A percentile compares a stretch with the other conserved stretches of the same genome.
Conservation (phyloP, 1,140 invertebrate genomes). For the Achatina immaculata region DNA sequence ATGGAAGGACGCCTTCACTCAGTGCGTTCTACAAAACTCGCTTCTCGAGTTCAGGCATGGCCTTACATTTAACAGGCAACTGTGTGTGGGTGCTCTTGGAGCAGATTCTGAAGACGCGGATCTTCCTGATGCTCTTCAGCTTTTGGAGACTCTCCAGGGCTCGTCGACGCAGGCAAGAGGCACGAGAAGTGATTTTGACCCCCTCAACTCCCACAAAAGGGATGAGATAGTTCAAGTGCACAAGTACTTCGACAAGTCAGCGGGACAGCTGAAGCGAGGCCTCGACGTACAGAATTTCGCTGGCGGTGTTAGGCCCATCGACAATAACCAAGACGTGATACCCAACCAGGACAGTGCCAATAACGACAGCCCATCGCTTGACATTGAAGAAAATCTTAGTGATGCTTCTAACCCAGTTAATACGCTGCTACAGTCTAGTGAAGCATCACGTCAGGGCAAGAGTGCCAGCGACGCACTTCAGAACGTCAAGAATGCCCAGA, state of each 20-base stretch:
- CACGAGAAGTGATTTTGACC: conserved; percentile 5
- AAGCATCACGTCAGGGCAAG: too few relatives aligned
- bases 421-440: too few relatives aligned
- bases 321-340: neutral
- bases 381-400: too few relatives aligned
- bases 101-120: conserved; percentile 7
- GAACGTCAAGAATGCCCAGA: too few relatives aligned
- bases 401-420: too few relatives aligned
- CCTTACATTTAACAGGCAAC: conserved; percentile 37
- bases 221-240: conserved; percentile 61
- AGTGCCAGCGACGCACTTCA: too few relatives aligned
- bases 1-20: conserved; percentile 57
- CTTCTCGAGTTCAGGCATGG: conserved; percentile 44
- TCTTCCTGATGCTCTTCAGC: too few relatives aligned
- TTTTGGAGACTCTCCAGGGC: neutral
- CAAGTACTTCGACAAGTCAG: conserved; percentile 61
- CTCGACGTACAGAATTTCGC: conserved; percentile 31
- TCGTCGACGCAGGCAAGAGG: neutral
- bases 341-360: neutral
- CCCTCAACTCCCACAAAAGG: conserved; percentile 51
- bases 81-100: conserved; percentile 48
- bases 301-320: neutral
- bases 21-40: conserved; percentile 58
- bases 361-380: conserved; percentile 6
- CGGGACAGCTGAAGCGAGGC: conserved; percentile 48